These are phyloP conservation scores for Mellivora capensis DNA, from an alignment of 2,113 vertebrate genomes.

Conservation along the genomic window DNA sequence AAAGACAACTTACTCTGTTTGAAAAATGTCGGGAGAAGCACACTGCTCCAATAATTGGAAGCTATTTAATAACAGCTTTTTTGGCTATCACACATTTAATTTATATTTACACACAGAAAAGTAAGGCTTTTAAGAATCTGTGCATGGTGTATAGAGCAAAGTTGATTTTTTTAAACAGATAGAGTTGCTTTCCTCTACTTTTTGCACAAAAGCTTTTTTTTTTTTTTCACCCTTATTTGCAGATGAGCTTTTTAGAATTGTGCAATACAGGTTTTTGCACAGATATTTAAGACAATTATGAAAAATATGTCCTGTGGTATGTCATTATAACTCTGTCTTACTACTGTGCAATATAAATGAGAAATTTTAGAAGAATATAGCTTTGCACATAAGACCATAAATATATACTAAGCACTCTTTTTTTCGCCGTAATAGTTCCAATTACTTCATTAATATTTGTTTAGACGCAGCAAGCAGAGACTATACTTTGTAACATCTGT, in stretches of 20 bases:
- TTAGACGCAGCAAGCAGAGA: slow-evolving; percentile 77
- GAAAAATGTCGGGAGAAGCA: not conserved
- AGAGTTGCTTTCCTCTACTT: not conserved
- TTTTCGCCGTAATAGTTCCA: slow-evolving; percentile 64
- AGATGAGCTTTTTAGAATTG: slow-evolving; percentile 25
- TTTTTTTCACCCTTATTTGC: slow-evolving; percentile 39
- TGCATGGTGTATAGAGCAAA: not conserved
- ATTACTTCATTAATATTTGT: slow-evolving; percentile 85
- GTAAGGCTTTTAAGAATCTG: not conserved
- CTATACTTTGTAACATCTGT: slow-evolving; percentile 83
- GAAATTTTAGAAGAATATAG: slow-evolving; percentile 55
- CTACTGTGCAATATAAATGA: slow-evolving; percentile 38
- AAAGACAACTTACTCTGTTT: slow-evolving; percentile 39
- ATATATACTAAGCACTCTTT: slow-evolving; percentile 57
- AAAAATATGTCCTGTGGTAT: slow-evolving; percentile 57
- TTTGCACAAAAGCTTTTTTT: slow-evolving; percentile 47
- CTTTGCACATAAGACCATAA: slow-evolving; percentile 62
- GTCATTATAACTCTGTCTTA: slow-evolving; percentile 53
- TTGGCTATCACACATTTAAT: not conserved
- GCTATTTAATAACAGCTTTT: not conserved
- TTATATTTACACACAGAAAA: not conserved
- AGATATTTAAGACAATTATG: slow-evolving; percentile 48
- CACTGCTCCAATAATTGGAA: not conserved
- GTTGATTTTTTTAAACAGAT: not conserved
- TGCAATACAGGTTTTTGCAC: not conserved